Evolutionary conservation across 2,797 vertebrate genomes (phyloP).

Genomic region (Alosa sapidissima): DNA sequence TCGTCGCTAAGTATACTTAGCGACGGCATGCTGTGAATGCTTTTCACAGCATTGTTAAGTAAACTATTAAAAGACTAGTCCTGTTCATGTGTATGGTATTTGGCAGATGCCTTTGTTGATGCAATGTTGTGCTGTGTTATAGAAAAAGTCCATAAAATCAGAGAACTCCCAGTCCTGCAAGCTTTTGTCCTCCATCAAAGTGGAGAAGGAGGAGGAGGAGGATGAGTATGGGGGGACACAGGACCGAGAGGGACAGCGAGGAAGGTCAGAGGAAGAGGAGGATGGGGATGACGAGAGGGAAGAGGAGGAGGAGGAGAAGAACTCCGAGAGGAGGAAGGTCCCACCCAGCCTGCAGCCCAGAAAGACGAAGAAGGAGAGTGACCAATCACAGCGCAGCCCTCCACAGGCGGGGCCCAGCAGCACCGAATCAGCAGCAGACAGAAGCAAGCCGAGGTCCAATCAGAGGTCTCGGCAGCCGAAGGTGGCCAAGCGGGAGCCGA

Average conservation of each 20-base stretch:
- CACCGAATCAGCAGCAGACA: conserved; percentile 75
- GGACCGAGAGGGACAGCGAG: conserved; percentile 25
- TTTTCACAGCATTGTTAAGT: no score
- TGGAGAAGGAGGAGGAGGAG: conserved; percentile 78
- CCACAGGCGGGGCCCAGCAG: conserved; percentile 88
- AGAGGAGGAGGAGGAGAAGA: conserved; percentile 53
- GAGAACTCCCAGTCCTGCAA: conserved; percentile 80
- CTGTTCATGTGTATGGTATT: no score
- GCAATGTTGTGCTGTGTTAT: background rate
- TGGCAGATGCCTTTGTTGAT: no score
- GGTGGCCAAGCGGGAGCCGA: conserved; percentile 67
- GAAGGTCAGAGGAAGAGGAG: conserved; percentile 55
- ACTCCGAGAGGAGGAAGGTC: conserved; percentile 56
- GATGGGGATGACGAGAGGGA: conserved; percentile 55
- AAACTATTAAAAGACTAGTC: no score
- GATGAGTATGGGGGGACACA: conserved; percentile 67
- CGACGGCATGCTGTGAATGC: no score
- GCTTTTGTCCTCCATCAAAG: conserved; percentile 84
- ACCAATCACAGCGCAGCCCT: conserved; percentile 81
- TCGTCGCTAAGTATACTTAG: no score
- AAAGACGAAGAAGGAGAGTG: conserved; percentile 69
- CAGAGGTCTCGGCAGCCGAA: conserved; percentile 70
- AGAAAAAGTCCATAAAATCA: conserved; percentile 83
- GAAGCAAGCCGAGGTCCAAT: conserved; percentile 79
- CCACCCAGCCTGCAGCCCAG: conserved; percentile 69